Percentiles rank a stretch among this genome's conserved stretches.
Evolutionary conservation across 64 coral and sea anemone species (phyloP).

Genomic region (Acropora tenuis): DNA sequence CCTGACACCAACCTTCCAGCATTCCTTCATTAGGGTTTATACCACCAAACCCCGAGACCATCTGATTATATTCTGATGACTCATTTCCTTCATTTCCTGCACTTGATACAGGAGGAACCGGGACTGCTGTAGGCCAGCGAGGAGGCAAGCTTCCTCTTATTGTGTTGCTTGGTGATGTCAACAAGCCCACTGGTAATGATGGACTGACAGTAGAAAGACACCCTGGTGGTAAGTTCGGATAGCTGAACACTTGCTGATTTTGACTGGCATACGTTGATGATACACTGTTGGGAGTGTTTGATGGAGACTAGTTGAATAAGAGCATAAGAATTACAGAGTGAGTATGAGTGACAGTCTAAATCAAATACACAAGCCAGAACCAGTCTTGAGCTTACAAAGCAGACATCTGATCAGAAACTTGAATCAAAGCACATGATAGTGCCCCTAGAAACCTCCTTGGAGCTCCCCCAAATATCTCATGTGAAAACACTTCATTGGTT

Average conservation of each 20-base stretch:
- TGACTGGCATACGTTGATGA: slow-evolving; percentile 48
- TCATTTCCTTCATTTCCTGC: slow-evolving; percentile 39
- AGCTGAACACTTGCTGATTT: slow-evolving; percentile 74
- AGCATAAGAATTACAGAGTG: neutral
- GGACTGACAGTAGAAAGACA: slow-evolving; percentile 64
- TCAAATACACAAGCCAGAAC: too few species aligned
- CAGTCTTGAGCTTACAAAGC: too few species aligned
- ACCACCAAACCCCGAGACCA: slow-evolving; percentile 70
- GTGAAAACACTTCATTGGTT: too few species aligned
- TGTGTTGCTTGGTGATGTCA: slow-evolving; percentile 53
- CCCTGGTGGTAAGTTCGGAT: slow-evolving; percentile 63
- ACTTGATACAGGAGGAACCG: slow-evolving; percentile 45
- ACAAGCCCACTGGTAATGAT: slow-evolving; percentile 58
- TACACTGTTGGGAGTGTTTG: slow-evolving; percentile 55
- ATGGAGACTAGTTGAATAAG: slow-evolving; percentile 27
- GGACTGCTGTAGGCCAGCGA: slow-evolving; percentile 65
- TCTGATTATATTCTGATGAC: slow-evolving; percentile 54
- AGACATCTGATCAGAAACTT: too few species aligned
- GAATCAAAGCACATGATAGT: too few species aligned
- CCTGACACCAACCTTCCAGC: slow-evolving; percentile 66
- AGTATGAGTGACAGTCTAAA: neutral
- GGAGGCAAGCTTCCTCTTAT: slow-evolving; percentile 38
- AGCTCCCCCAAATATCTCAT: too few species aligned
- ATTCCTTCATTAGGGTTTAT: slow-evolving; percentile 77
- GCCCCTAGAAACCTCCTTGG: too few species aligned